Conservation (phyloP, 2,113 vertebrate genomes). For the Coryphaenoides rupestris region DNA sequence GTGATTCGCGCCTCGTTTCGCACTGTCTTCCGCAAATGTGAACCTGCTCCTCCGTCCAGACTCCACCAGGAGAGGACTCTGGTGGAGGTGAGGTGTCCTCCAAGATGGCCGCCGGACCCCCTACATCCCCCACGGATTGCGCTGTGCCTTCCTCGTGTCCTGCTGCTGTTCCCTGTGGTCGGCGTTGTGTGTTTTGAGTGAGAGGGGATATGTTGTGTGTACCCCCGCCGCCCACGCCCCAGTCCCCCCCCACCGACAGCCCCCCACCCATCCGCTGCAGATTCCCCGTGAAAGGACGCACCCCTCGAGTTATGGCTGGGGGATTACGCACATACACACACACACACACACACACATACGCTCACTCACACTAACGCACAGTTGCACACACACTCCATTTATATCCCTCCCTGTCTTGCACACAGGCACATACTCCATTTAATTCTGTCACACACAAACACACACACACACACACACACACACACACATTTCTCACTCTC, state of each 20-base stretch:
- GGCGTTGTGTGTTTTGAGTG: slow-evolving; percentile 50
- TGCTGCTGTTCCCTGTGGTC: not conserved
- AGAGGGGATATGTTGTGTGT: slow-evolving; percentile 24
- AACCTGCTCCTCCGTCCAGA: too few relatives aligned
- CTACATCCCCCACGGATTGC: not conserved
- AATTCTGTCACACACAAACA: not conserved
- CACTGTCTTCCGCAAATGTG: too few relatives aligned
- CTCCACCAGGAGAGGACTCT: too few relatives aligned
- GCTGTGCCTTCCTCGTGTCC: slow-evolving; percentile 12
- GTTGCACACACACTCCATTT: slow-evolving; percentile 3
- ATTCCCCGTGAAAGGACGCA: slow-evolving; percentile 28
- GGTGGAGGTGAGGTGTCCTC: too few relatives aligned
- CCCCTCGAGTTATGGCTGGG: slow-evolving; percentile 24
- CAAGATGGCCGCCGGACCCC: slow-evolving; percentile 2
- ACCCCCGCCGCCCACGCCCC: slow-evolving; percentile 36
- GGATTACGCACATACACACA: slow-evolving; percentile 39
- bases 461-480: not conserved
- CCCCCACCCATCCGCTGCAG: slow-evolving; percentile 22
- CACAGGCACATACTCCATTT: slow-evolving; percentile 1
- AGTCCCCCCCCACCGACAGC: too few relatives aligned
- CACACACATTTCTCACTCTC: not conserved
- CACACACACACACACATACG: not conserved
- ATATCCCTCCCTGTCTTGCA: not conserved
- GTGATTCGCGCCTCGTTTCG: too few relatives aligned
- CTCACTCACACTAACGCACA: slow-evolving; percentile 1